Percentiles rank a stretch among this genome's conserved stretches.
Evolutionary conservation across 2,888 invertebrate genomes (phyloP).

Genomic region (Drosophila subquinaria): DNA sequence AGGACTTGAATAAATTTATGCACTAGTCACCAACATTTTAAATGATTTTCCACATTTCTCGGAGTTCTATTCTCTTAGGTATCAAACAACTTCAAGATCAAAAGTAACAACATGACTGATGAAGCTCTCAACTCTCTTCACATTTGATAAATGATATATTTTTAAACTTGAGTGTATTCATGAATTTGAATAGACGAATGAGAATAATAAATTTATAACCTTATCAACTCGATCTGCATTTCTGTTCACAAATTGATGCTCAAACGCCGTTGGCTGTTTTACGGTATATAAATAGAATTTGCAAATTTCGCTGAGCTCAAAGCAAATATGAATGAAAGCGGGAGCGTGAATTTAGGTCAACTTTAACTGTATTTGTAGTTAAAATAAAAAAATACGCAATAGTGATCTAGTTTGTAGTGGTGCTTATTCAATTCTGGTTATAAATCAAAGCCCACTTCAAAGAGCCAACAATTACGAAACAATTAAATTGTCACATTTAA

Average conservation of each 20-base stretch:
- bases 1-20: too few species aligned
- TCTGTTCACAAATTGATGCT: constrained; percentile 9
- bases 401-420: constrained; percentile 5
- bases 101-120: not conserved
- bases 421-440: constrained; percentile 60
- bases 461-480: constrained; percentile 74
- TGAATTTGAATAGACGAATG: constrained; percentile 21
- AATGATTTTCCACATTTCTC: too few species aligned
- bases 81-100: not conserved
- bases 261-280: constrained; percentile 22
- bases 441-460: constrained; percentile 63
- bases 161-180: constrained; percentile 1
- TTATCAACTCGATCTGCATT: constrained; percentile 12
- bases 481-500: constrained; percentile 78
- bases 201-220: constrained; percentile 11
- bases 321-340: constrained; percentile 1
- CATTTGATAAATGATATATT: not conserved
- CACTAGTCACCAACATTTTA: too few species aligned
- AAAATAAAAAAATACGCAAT: not conserved
- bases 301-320: constrained; percentile 22
- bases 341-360: constrained; percentile 35
- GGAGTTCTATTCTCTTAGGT: too few species aligned
- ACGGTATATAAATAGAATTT: constrained; percentile 18
- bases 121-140: not conserved
- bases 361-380: constrained; percentile 12